Conservation (phyloP, 2,113 vertebrate species). For the Xenopus laevis region DNA sequence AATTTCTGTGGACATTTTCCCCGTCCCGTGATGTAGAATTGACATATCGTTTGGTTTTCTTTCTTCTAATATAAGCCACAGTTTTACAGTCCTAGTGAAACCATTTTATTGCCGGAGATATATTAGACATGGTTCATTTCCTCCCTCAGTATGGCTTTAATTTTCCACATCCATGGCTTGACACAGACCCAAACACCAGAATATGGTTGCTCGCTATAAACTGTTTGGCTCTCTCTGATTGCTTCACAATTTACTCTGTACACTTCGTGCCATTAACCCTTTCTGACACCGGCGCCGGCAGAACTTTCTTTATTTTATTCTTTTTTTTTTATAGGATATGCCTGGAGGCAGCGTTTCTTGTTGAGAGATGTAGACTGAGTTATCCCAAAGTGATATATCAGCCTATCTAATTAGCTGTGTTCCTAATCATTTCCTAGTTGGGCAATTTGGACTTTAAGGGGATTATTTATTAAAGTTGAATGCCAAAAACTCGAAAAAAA, state of each 20-base stretch:
- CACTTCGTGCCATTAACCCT: slow-evolving; percentile 79
- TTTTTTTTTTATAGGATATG: no score
- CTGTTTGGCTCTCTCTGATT: slow-evolving; percentile 80
- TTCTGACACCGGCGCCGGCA: slow-evolving; percentile 56
- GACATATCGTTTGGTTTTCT: slow-evolving; percentile 86
- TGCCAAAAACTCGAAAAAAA: no score
- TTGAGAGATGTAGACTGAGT: no score
- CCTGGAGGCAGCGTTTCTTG: no score
- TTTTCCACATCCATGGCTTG: slow-evolving; percentile 87
- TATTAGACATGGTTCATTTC: slow-evolving; percentile 88
- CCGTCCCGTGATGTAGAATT: slow-evolving; percentile 82
- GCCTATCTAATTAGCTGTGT: no score
- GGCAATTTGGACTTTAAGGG: no score
- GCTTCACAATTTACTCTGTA: slow-evolving; percentile 80
- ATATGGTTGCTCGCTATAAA: slow-evolving; percentile 77
- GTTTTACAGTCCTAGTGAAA: slow-evolving; percentile 83
- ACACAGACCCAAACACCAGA: slow-evolving; percentile 82
- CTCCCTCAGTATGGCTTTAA: slow-evolving; percentile 83
- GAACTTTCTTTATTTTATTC: slow-evolving; percentile 52
- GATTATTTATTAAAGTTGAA: no score
- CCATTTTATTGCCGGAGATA: slow-evolving; percentile 80
- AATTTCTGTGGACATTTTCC: slow-evolving; percentile 84
- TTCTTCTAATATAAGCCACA: slow-evolving; percentile 79
- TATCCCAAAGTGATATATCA: no score
- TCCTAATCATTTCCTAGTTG: no score